Conservation (phyloP, 2,888 invertebrate species). For the Apamea crenata region DNA sequence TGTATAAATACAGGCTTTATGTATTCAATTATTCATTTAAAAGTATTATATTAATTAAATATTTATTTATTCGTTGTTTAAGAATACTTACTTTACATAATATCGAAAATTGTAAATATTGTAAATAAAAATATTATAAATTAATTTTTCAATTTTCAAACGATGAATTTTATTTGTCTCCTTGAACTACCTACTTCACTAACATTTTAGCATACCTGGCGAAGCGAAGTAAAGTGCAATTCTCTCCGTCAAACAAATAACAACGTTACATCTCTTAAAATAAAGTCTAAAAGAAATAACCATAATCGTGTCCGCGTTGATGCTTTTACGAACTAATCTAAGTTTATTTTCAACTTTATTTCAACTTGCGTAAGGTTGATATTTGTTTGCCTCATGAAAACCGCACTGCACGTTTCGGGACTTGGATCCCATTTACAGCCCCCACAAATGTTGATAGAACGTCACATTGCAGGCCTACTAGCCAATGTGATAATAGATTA, state of each 20-base stretch:
- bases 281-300: neutral
- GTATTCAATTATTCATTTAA: neutral
- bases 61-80: slow-evolving; percentile 16
- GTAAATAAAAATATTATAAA: slow-evolving; percentile 2
- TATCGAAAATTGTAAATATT: slow-evolving; percentile 14
- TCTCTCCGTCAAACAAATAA: neutral
- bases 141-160: slow-evolving; percentile 4
- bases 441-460: neutral
- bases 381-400: no score
- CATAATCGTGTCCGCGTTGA: neutral
- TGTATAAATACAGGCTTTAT: neutral
- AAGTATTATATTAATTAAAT: slow-evolving; percentile 4
- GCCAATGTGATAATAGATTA: neutral
- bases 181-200: neutral
- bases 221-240: neutral
- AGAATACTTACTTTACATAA: slow-evolving; percentile 3
- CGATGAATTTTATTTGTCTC: neutral
- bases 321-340: neutral
- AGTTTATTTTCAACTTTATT: no score
- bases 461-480: neutral
- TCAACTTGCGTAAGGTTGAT: neutral
- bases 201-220: neutral
- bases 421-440: neutral
- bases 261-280: no score
- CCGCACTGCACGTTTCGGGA: neutral